A percentile compares a stretch with the other conserved stretches of the same genome.
phyloP scores from a whole-genome alignment of 2,888 invertebrate genomes.

The Lottia gigantea region DNA sequence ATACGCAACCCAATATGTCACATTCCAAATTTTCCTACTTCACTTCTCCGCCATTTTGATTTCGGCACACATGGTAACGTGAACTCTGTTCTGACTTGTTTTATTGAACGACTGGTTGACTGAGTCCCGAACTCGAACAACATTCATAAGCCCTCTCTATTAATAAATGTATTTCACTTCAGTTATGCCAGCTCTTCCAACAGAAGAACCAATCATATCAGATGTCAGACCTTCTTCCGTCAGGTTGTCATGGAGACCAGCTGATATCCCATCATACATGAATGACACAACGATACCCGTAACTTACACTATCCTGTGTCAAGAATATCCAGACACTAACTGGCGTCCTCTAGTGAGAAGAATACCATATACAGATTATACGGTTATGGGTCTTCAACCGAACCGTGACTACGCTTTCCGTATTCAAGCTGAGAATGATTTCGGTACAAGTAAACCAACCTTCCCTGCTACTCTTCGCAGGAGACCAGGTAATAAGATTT shows the following conservation, averaged over 20 bases:
- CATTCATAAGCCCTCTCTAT: too few relatives aligned
- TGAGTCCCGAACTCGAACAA: too few relatives aligned
- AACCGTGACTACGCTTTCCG: conserved; percentile 95
- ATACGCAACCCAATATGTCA: too few relatives aligned
- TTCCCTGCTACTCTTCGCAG: conserved; percentile 71
- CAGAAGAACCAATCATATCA: conserved; percentile 51
- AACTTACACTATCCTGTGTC: conserved; percentile 53
- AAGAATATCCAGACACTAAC: conserved; percentile 45
- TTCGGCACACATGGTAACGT: too few relatives aligned
- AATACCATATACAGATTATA: conserved; percentile 53
- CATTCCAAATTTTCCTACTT: too few relatives aligned
- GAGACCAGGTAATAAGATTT: conserved; percentile 33
- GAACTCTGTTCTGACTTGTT: too few relatives aligned
- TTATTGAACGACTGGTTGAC: too few relatives aligned
- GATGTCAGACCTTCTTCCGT: conserved; percentile 51
- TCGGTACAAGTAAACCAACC: conserved; percentile 95
- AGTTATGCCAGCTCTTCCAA: conserved; percentile 52
- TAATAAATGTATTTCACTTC: conserved; percentile 11
- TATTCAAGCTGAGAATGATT: conserved; percentile 94
- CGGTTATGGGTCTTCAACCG: conserved; percentile 47
- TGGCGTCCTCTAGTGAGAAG: conserved; percentile 55
- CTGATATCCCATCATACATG: conserved; percentile 47
- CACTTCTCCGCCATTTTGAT: too few relatives aligned
- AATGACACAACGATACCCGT: conserved; percentile 39
- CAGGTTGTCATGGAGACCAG: conserved; percentile 57